A percentile compares a stretch with the other conserved stretches of the same genome.
These are phyloP conservation scores for Sebastes vulpes DNA, from an alignment of 2,797 vertebrate species.

Conservation along the genomic window DNA sequence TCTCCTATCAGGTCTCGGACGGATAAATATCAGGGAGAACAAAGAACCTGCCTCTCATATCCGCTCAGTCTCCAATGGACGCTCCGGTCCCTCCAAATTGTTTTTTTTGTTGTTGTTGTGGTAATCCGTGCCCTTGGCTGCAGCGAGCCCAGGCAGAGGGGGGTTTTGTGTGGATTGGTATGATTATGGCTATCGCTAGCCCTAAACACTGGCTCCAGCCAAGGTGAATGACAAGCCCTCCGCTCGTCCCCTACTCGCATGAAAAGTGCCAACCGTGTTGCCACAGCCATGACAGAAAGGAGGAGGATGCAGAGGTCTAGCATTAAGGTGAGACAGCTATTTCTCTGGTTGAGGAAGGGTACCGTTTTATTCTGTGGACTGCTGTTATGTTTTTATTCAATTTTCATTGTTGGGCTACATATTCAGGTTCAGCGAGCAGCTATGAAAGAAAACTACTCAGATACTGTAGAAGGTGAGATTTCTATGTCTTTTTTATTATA, in stretches of 20 bases:
- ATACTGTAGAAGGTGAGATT: too few relatives aligned
- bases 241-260: conserved; percentile 8
- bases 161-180: conserved; percentile 48
- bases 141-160: conserved; percentile 18
- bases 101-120: conserved; percentile 25
- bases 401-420: not conserved
- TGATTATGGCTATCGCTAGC: conserved; percentile 67
- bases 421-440: not conserved
- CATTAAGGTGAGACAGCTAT: conserved; percentile 8
- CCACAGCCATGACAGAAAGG: conserved; percentile 2
- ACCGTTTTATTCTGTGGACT: not conserved
- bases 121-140: conserved; percentile 60
- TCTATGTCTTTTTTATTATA: not conserved
- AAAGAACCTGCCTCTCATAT: conserved; percentile 56
- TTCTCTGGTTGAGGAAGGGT: not conserved
- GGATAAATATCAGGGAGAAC: conserved; percentile 68
- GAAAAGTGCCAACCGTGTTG: not conserved
- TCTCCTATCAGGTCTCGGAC: conserved; percentile 11
- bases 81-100: conserved; percentile 36
- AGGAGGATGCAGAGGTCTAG: not conserved
- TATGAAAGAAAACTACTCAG: not conserved
- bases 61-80: conserved; percentile 24
- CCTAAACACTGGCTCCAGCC: conserved; percentile 60
- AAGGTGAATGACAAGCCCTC: conserved; percentile 61
- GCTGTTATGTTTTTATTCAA: not conserved